Conservation (phyloP, 1,140 invertebrate species). For the Melanaphis sacchari region DNA sequence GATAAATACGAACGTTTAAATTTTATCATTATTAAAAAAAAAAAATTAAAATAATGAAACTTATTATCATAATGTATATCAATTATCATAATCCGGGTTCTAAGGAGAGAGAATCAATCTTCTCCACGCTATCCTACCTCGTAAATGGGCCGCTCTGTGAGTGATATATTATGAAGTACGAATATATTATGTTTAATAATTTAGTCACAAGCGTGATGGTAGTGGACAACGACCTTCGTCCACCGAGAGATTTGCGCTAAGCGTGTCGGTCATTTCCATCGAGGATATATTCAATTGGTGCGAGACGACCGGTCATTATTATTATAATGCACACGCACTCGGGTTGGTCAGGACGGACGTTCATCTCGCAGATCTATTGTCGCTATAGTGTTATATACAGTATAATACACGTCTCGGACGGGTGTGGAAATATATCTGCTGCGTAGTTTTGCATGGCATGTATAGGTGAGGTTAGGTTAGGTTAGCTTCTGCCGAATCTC, state of each 20-base stretch:
- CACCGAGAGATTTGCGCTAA: neutral
- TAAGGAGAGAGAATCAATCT: neutral
- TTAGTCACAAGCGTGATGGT: neutral
- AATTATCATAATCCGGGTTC: neutral
- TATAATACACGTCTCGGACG: neutral
- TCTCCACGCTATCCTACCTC: neutral
- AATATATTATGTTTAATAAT: neutral
- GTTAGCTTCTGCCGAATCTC: neutral
- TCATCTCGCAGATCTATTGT: neutral
- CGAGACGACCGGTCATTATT: neutral
- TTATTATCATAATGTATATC: neutral
- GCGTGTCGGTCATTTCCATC: neutral
- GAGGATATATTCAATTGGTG: neutral
- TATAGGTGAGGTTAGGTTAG: neutral
- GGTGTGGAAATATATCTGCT: neutral
- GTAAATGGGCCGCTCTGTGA: neutral
- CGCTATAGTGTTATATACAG: neutral
- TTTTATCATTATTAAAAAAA: neutral
- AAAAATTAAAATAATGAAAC: too few species aligned
- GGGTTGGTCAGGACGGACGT: neutral
- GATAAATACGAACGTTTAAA: neutral
- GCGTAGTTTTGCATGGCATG: neutral
- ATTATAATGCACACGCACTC: neutral
- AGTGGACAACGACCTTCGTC: neutral
- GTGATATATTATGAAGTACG: neutral